Evolutionary conservation across 2,797 vertebrate genomes (phyloP).

Genomic region (Chlorospingus semifuscus): DNA sequence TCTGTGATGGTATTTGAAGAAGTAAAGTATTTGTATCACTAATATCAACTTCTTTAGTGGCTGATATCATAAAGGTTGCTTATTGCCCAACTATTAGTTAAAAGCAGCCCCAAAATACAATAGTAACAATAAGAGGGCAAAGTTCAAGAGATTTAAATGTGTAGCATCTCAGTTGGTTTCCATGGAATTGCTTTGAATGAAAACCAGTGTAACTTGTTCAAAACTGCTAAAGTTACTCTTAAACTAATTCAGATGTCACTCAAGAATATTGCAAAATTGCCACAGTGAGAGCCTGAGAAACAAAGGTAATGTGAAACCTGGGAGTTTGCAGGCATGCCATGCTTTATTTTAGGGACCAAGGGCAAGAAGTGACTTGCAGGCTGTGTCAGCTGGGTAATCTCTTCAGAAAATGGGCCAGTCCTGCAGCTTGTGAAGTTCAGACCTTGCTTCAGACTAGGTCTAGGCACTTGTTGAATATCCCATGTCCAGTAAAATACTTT

Average conservation of each 20-base stretch:
- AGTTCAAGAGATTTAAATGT: background rate
- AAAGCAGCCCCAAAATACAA: background rate
- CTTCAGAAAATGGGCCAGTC: background rate
- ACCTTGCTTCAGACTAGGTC: background rate
- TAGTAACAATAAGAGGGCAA: background rate
- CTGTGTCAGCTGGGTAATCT: background rate
- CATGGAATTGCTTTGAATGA: background rate
- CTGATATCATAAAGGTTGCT: background rate
- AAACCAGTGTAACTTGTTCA: slow-evolving; percentile 22
- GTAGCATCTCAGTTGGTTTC: background rate
- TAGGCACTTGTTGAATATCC: background rate
- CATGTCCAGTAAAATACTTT: background rate
- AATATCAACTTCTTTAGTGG: background rate
- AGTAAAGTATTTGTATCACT: background rate
- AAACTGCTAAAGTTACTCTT: background rate
- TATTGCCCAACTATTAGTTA: background rate
- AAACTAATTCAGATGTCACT: background rate
- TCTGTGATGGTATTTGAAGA: background rate
- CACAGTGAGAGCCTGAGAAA: background rate
- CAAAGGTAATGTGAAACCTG: background rate
- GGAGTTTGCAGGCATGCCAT: rapidly evolving
- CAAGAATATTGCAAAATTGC: background rate
- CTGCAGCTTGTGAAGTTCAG: background rate
- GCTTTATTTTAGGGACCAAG: background rate
- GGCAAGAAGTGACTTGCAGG: slow-evolving; percentile 28